Evolutionary conservation across 2,113 vertebrate species (phyloP), one percentile per base, ranked within the genome.

Genomic region (Galbula dea): DNA sequence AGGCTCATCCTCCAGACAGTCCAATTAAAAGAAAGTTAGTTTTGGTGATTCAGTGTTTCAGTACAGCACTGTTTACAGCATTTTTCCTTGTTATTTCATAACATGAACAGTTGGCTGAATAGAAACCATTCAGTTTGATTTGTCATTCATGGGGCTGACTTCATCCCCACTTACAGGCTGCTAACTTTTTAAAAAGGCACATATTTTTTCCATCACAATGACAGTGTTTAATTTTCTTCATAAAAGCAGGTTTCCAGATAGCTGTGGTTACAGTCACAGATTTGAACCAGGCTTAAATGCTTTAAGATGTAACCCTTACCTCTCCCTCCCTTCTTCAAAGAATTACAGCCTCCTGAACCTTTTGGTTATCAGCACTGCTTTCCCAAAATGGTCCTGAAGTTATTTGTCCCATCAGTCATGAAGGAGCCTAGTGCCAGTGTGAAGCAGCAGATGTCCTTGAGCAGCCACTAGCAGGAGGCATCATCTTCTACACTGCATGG

Each of bases 11-110:
- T 78, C 68, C 78, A 87, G 61, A 80, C n/a, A 89, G 65, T n/a
- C 76, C 90, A 93, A 78, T 91, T 93, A 91, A 91, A 86, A 91
- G 41, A 43, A 83, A 83, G 73, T 86, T 93, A 55, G 80, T 49
- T 68, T 57, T 10, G 9, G 55, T 88, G 74, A 92, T 57, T 82
- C 84, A 67, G 57, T 74, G 57, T 78, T 92, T 80, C 67, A 57
- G 8, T 20, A 45, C 43, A 92, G 19, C n/a, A 37, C 39, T 61
- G 63, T 61, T 90, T 84, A 86, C 54, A 93, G 71, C 34, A 77
- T 75, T 88, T 89, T 80, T 77, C 37, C 69, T 79, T 83, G 27
- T 71, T 92, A 78, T 83, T 94, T 92, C 83, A 37, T 78, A 54
- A 62, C 80, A 93, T 79, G 65, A 91, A 49, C 63, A 26, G 68